These are phyloP conservation scores for Eurois occulta DNA, from an alignment of 2,888 invertebrate genomes.

Conservation along the genomic window DNA sequence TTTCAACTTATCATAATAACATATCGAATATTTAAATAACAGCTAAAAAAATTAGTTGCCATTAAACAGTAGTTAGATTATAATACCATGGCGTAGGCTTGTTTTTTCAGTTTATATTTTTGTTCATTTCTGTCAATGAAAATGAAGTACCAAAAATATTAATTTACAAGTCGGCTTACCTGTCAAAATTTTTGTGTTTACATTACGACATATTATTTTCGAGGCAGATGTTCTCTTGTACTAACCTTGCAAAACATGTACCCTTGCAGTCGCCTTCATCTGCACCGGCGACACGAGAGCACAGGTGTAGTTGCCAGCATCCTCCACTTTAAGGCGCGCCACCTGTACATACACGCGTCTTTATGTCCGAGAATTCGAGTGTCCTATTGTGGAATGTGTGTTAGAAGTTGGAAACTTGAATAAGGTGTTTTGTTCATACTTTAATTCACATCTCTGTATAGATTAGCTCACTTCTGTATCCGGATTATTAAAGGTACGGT, in stretches of 20 bases:
- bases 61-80: background rate
- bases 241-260: slow-evolving; percentile 92
- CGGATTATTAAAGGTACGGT: background rate
- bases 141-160: background rate
- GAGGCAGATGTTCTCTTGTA: slow-evolving; percentile 6
- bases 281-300: slow-evolving; percentile 90
- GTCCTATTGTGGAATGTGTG: background rate
- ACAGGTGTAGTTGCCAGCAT: slow-evolving; percentile 93
- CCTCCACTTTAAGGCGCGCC: slow-evolving; percentile 91
- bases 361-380: slow-evolving; percentile 29
- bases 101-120: background rate
- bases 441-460: background rate
- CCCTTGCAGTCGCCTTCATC: slow-evolving; percentile 89
- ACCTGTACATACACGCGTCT: slow-evolving; percentile 82
- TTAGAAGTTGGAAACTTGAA: slow-evolving; percentile 12
- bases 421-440: background rate
- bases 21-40: too few species aligned
- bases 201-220: background rate
- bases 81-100: background rate
- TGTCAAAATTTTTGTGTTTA: background rate
- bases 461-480: background rate
- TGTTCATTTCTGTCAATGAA: background rate
- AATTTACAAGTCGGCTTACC: background rate
- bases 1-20: too few species aligned
- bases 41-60: too few species aligned